Evolutionary conservation across 2,797 vertebrate species (phyloP), one percentile per base, ranked within the genome.

Genomic region (Anniella stebbinsi): DNA sequence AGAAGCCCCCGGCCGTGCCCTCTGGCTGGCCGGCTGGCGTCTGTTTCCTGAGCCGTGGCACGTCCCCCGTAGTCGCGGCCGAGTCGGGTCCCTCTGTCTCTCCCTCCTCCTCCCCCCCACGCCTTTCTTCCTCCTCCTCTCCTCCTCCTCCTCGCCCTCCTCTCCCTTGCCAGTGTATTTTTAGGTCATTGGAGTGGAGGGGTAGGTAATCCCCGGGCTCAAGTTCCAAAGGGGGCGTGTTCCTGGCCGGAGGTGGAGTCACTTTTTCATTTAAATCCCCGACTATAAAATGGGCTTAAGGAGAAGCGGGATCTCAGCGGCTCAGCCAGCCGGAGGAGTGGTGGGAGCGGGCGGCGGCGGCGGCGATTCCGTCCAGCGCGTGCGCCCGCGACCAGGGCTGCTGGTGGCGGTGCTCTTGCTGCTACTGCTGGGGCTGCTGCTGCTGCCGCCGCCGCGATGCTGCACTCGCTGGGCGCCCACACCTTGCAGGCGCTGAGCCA

Each of bases 191-290:
- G 97, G 97, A 97, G 97, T 96, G 98, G 97, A 96, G 96, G 97
- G 95, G 97, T 94, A 98, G 98, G 98, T 98, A 98, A 99, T 98
- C 98, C 98, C 97, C 97, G 97, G 97, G 97, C 95, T 98, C 98
- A 98, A 98, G 98, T 99, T 98, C 97, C 97, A 97, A 98, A 98
- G 98, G 98, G 81, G 99, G 98, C 98, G 98, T 98, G 96, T 96
- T 97, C 60, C 97, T 96, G 96, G 95, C 97, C 96, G 98, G 98
- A 98, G 98, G 98, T 98, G 98, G 98, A 98, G 98, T 98, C 97
- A 97, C 96, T 96, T 96, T 77, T 97, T 97, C 98, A 98, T 98
- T 98, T 98, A 98, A 98, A 98, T 98, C 97, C 97, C 96, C 94
- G 95, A 96, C 98, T 99, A 99, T 99, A 99, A 99, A 99, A 98